These are phyloP conservation scores for Geotrupes spiniger DNA, from an alignment of 2,888 invertebrate genomes.

Conservation along the genomic window DNA sequence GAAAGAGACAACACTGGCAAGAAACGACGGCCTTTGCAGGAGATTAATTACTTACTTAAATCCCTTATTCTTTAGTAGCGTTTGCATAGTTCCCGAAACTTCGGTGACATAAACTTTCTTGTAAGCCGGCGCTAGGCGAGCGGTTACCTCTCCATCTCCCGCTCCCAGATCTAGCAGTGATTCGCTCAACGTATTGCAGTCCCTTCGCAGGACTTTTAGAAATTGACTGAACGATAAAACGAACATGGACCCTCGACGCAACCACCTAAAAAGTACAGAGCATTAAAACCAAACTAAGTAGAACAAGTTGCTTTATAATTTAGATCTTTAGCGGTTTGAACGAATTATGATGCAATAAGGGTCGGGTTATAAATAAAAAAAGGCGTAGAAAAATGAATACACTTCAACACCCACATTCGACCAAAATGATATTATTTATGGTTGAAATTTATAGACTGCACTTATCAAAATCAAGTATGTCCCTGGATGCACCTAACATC, in stretches of 20 bases:
- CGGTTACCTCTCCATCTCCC: slow-evolving; percentile 92
- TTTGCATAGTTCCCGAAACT: slow-evolving; percentile 85
- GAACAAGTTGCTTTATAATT: too few relatives aligned
- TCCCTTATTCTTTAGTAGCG: slow-evolving; percentile 70
- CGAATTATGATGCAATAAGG: too few relatives aligned
- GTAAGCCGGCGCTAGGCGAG: slow-evolving; percentile 73
- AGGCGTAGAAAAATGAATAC: too few relatives aligned
- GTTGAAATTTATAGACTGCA: too few relatives aligned
- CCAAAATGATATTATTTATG: too few relatives aligned
- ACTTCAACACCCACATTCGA: too few relatives aligned
- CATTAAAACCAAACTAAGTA: slow-evolving; percentile 25
- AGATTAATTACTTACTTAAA: slow-evolving; percentile 62
- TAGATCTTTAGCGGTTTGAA: too few relatives aligned
- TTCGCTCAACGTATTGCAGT: slow-evolving; percentile 47
- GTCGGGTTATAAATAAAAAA: too few relatives aligned
- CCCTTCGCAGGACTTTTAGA: slow-evolving; percentile 56
- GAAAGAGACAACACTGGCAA: too few relatives aligned
- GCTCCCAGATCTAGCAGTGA: slow-evolving; percentile 86
- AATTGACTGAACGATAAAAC: slow-evolving; percentile 86
- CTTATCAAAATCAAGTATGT: too few relatives aligned
- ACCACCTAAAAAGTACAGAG: slow-evolving; percentile 67
- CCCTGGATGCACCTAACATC: too few relatives aligned
- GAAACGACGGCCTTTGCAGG: too few relatives aligned
- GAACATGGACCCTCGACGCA: slow-evolving; percentile 95
- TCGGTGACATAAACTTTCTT: slow-evolving; percentile 82